Conservation (phyloP, 2,113 vertebrate genomes). For the Spea multiplicata region DNA sequence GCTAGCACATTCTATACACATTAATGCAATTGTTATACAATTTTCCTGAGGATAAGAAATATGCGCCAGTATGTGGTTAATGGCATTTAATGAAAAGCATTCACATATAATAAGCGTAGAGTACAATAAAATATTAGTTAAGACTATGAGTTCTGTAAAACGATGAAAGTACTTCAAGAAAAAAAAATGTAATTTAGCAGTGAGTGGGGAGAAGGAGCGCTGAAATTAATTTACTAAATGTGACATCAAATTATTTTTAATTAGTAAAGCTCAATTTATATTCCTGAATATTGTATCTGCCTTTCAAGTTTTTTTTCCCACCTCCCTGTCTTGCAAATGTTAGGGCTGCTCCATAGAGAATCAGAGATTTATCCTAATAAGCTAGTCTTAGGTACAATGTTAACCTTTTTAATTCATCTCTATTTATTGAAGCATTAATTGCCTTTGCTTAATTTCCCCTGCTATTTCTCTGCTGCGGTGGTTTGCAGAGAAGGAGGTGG, state of each 20-base stretch:
- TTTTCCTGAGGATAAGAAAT: too few species aligned
- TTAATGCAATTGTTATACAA: too few species aligned
- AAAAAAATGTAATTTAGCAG: conserved; percentile 11
- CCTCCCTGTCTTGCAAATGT: conserved; percentile 13
- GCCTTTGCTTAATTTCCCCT: conserved; percentile 41
- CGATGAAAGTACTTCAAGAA: neutral
- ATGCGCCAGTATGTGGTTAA: neutral
- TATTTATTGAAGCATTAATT: conserved; percentile 45
- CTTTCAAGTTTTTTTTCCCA: conserved; percentile 20
- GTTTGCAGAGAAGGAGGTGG: conserved; percentile 1
- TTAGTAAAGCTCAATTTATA: conserved; percentile 38
- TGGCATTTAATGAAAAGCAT: neutral
- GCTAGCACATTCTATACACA: neutral
- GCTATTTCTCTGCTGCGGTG: conserved; percentile 28
- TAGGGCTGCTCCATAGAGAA: conserved; percentile 26
- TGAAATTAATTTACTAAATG: conserved; percentile 35
- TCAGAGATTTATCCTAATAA: conserved; percentile 38
- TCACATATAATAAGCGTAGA: neutral
- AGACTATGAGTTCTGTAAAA: neutral
- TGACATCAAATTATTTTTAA: conserved; percentile 41
- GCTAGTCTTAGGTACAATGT: conserved; percentile 35
- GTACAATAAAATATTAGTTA: neutral
- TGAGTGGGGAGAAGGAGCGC: neutral
- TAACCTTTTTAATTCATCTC: conserved; percentile 45
- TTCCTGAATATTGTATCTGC: conserved; percentile 23